Evolutionary conservation across 2,888 invertebrate species (phyloP), one percentile per base, ranked within the genome.

Genomic region (Trichogramma dendrolimi): DNA sequence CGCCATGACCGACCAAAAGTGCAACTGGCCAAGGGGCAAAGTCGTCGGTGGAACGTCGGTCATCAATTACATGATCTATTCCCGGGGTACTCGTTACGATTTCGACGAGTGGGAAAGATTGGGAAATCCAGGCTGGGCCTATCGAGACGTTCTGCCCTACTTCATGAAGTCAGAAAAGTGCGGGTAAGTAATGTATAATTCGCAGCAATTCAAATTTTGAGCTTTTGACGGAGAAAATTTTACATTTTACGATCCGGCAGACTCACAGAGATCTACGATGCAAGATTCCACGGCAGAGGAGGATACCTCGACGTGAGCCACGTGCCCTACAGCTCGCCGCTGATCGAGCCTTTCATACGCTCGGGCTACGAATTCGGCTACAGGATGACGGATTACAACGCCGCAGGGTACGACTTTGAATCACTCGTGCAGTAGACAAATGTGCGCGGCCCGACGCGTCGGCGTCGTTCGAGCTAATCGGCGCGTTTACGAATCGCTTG

Each of bases 1-100:
- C 8, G 71, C 77, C 39, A 77, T 78, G 77, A 67, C 61, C 8
- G 72, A 78, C 11, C 75, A 75, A 2, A 75, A 76, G 46, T 88
- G 91, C 72, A 87, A 84, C 69, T 86, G 89, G 84, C 89, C 90
- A 0, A 83, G 88, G 54, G 94, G 94, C 0, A 89, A 88, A 73
- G 90, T 88, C 0, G 75, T 92, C 27, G 94, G 94, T 0, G 94
- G 94, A 0, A 88, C 89, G 4, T 91, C 91, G 41, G 87, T 91
- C 5, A 87, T 92, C 5, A 94, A 94, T 80, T 92, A 88, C 72
- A 88, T 94, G 87, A 81, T 91, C 1, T 93, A 94, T 75, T 86
- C 90, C 0, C 82, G 94, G 54, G 93, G 93, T 0, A 89, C 91
- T 71, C 86, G 86, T n/a, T 81, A 81, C 51, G 94, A 94, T 80